phyloP scores from a whole-genome alignment of 2,888 invertebrate genomes.

The Acronicta psi region DNA sequence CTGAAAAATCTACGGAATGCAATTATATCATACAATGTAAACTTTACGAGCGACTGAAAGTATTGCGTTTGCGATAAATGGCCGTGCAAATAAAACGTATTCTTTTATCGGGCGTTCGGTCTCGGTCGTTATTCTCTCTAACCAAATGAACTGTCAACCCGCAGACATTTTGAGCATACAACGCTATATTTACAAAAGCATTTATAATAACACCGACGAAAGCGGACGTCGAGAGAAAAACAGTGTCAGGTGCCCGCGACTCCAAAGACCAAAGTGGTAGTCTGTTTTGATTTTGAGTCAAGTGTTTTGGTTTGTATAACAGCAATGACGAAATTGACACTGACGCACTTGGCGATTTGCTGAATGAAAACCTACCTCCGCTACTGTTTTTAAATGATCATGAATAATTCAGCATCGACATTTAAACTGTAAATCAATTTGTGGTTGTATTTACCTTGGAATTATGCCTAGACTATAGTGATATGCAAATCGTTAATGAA shows the following conservation, averaged over 20 bases:
- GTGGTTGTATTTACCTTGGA: slow-evolving; percentile 27
- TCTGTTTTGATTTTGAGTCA: slow-evolving; percentile 30
- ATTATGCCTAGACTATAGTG: slow-evolving; percentile 4
- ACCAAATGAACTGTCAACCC: slow-evolving; percentile 37
- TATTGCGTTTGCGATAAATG: slow-evolving; percentile 32
- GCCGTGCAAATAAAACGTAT: slow-evolving; percentile 40
- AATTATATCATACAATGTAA: slow-evolving; percentile 31
- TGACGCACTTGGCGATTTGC: not conserved
- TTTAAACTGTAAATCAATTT: slow-evolving; percentile 7
- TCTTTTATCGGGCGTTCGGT: slow-evolving; percentile 56
- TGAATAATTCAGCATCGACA: slow-evolving; percentile 4
- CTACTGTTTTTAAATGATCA: not conserved
- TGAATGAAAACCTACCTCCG: not conserved
- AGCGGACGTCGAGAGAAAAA: slow-evolving; percentile 40
- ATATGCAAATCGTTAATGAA: slow-evolving; percentile 14
- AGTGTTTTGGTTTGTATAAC: slow-evolving; percentile 26
- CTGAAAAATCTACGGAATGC: slow-evolving; percentile 7
- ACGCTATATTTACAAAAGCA: slow-evolving; percentile 38
- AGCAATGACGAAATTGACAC: slow-evolving; percentile 1
- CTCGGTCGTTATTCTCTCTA: slow-evolving; percentile 54
- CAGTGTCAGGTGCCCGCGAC: slow-evolving; percentile 30
- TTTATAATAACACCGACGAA: slow-evolving; percentile 40
- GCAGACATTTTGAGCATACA: slow-evolving; percentile 44
- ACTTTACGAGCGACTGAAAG: slow-evolving; percentile 20
- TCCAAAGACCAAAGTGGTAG: slow-evolving; percentile 11